Percentiles rank a stretch among this genome's conserved stretches.
These are phyloP conservation scores for Stomatorhinus walkeri DNA, from an alignment of 2,797 vertebrate species.

Conservation along the genomic window DNA sequence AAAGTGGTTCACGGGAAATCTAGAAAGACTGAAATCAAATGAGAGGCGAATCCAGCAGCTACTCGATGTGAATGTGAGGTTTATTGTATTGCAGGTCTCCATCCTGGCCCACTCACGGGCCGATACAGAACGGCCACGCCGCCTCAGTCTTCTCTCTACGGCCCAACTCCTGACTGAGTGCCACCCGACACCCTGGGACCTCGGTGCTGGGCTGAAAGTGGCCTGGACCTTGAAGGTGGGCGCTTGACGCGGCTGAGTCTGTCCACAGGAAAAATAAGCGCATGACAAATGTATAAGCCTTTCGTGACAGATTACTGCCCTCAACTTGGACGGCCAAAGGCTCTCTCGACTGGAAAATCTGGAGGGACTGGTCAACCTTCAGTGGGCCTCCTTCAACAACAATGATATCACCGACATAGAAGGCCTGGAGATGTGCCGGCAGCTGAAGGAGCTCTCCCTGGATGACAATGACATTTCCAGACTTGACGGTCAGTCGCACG, in stretches of 20 bases:
- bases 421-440: constrained; percentile 64
- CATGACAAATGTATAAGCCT: not conserved
- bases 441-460: constrained; percentile 73
- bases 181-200: constrained; percentile 54
- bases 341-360: constrained; percentile 68
- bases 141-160: constrained; percentile 69
- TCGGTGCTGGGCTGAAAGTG: constrained; percentile 45
- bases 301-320: constrained; percentile 64
- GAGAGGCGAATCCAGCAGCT: not conserved
- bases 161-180: constrained; percentile 67
- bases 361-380: constrained; percentile 69
- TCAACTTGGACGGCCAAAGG: constrained; percentile 72
- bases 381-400: constrained; percentile 76
- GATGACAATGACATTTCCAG: constrained; percentile 71
- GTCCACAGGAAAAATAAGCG: not conserved
- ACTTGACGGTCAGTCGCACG: constrained; percentile 59
- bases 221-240: constrained; percentile 68
- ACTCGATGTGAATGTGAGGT: not conserved
- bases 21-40: not conserved
- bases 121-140: constrained; percentile 53
- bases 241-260: not conserved
- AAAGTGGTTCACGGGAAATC: not conserved
- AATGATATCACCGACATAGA: constrained; percentile 71
- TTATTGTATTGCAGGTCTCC: constrained; percentile 45
- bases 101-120: constrained; percentile 62